These are phyloP conservation scores for Neoscelio sp. DNA, from an alignment of 2,888 invertebrate species.

Conservation along the genomic window DNA sequence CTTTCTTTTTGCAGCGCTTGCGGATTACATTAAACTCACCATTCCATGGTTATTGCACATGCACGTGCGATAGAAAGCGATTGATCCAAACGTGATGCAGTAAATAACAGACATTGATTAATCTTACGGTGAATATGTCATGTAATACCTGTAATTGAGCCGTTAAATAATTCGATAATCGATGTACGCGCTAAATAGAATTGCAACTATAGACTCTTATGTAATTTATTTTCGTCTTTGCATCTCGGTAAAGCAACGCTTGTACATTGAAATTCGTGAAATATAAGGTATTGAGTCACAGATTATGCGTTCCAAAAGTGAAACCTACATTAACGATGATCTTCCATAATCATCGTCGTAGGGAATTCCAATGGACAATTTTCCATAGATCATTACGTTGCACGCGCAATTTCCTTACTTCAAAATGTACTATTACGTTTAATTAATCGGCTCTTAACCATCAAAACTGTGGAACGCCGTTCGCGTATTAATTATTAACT, in stretches of 20 bases:
- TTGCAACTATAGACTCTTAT: background rate
- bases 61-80: constrained; percentile 33
- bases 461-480: too few species aligned
- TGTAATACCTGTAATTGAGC: constrained; percentile 28
- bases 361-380: too few species aligned
- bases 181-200: constrained; percentile 11
- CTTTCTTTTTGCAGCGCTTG: constrained; percentile 28
- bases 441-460: too few species aligned
- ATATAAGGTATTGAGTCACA: constrained; percentile 6
- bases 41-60: constrained; percentile 26
- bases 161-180: constrained; percentile 41
- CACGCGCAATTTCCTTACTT: background rate
- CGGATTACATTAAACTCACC: constrained; percentile 14
- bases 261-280: background rate
- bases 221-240: constrained; percentile 14
- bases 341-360: constrained; percentile 7
- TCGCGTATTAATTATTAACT: background rate
- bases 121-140: constrained; percentile 31
- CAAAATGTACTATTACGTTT: background rate
- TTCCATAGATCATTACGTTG: too few species aligned
- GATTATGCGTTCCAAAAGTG: constrained; percentile 4
- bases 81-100: constrained; percentile 10
- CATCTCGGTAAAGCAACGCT: constrained; percentile 6
- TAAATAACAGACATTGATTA: constrained; percentile 23
- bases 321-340: constrained; percentile 17